These are phyloP conservation scores for Cheilosia vernalis DNA, from an alignment of 2,888 invertebrate genomes.

Conservation along the genomic window DNA sequence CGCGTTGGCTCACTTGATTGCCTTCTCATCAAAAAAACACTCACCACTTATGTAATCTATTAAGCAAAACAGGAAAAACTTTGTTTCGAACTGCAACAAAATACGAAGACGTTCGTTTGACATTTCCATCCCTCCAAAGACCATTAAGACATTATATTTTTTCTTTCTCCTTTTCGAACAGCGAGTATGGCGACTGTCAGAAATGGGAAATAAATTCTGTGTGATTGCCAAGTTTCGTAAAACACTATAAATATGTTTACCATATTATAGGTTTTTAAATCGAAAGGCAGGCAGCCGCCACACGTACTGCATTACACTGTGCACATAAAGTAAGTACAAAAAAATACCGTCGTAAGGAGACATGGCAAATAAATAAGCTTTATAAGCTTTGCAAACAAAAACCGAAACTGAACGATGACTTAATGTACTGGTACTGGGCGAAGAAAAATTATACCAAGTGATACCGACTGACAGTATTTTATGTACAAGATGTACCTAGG, in stretches of 20 bases:
- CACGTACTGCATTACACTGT: constrained; percentile 6
- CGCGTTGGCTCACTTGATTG: too few species aligned
- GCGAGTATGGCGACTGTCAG: not conserved
- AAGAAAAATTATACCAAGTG: constrained; percentile 4
- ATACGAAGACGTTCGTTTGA: too few species aligned
- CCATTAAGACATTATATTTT: too few species aligned
- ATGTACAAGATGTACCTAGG: not conserved
- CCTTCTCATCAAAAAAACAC: too few species aligned
- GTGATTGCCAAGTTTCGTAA: constrained; percentile 22
- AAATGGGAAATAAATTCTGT: constrained; percentile 10
- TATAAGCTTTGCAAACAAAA: not conserved
- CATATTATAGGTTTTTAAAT: constrained; percentile 4
- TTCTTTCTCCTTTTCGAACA: too few species aligned
- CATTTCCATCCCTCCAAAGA: too few species aligned
- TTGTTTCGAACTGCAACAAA: too few species aligned
- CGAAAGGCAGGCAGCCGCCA: constrained; percentile 15
- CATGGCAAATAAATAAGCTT: not conserved
- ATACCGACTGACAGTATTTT: not conserved
- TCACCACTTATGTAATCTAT: too few species aligned
- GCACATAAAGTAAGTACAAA: not conserved
- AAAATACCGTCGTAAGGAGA: not conserved
- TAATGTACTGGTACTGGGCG: constrained; percentile 1
- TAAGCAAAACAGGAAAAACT: too few species aligned
- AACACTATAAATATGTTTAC: constrained; percentile 2
- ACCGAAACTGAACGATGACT: not conserved